Conservation (phyloP, 1,140 invertebrate genomes). For the Pseudachorutes palmiensis region DNA sequence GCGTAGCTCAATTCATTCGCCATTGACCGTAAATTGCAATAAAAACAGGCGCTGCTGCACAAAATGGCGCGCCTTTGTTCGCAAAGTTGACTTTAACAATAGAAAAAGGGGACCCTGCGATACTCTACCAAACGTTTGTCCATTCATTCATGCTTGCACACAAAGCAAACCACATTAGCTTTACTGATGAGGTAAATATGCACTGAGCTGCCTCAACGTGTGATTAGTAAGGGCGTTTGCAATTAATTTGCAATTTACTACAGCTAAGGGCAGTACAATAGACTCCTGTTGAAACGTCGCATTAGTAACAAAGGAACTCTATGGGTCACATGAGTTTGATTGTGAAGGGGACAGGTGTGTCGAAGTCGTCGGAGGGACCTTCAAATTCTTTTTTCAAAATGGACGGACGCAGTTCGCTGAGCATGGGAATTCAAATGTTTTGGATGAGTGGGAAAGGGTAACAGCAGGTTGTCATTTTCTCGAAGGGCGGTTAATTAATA, state of each 20-base stretch:
- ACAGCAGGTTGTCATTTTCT: conserved; percentile 33
- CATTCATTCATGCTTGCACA: too few relatives aligned
- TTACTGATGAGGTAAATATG: too few relatives aligned
- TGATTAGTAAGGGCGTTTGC: too few relatives aligned
- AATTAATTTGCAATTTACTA: conserved; percentile 10
- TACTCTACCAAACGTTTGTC: too few relatives aligned
- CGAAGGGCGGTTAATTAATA: conserved; percentile 36
- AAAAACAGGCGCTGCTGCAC: too few relatives aligned
- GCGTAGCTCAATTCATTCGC: neutral
- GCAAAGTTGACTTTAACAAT: too few relatives aligned
- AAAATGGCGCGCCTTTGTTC: too few relatives aligned
- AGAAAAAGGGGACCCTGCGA: too few relatives aligned
- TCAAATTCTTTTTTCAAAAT: neutral
- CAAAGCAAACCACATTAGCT: too few relatives aligned
- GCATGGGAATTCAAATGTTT: conserved; percentile 23
- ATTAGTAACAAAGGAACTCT: neutral
- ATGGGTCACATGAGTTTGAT: neutral
- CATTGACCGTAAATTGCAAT: too few relatives aligned
- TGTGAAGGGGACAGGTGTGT: neutral
- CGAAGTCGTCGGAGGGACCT: neutral
- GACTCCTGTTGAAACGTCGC: neutral
- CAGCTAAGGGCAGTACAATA: neutral
- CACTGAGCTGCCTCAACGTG: too few relatives aligned
- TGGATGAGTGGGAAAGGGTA: conserved; percentile 32
- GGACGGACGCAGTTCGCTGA: conserved; percentile 17